A percentile compares a stretch with the other conserved stretches of the same genome.
Conservation (phyloP, 2,113 vertebrate species). For the Pithys albifrons region DNA sequence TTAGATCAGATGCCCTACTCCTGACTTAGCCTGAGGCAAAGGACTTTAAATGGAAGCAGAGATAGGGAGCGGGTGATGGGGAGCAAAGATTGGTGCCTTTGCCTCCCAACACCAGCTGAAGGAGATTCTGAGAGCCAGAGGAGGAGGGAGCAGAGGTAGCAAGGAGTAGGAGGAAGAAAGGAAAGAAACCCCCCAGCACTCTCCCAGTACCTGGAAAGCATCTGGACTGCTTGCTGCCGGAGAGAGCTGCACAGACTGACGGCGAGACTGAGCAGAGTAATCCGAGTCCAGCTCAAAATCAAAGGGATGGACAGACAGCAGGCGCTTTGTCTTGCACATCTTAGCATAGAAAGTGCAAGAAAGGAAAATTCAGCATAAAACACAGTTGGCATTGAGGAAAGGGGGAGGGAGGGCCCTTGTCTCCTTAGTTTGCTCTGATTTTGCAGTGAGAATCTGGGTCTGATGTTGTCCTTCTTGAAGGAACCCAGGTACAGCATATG, state of each 20-base stretch:
- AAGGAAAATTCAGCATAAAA: background rate
- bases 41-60: background rate
- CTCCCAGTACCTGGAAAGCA: conserved; percentile 70
- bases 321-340: conserved; percentile 84
- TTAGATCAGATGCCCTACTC: background rate
- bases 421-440: background rate
- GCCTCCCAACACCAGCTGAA: background rate
- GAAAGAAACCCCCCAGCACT: background rate
- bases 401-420: background rate
- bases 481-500: fast-evolving
- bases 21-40: background rate
- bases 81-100: background rate
- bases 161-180: background rate
- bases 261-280: conserved; percentile 64
- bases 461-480: fast-evolving
- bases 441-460: background rate
- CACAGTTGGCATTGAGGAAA: background rate
- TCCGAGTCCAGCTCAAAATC: conserved; percentile 84
- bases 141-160: background rate
- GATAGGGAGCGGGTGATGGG: fast-evolving
- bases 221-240: background rate
- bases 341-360: background rate
- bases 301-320: conserved; percentile 83
- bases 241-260: conserved; percentile 65
- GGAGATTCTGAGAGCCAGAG: background rate